Conservation (phyloP, 2,797 vertebrate species). For the Phrynocephalus forsythii region DNA sequence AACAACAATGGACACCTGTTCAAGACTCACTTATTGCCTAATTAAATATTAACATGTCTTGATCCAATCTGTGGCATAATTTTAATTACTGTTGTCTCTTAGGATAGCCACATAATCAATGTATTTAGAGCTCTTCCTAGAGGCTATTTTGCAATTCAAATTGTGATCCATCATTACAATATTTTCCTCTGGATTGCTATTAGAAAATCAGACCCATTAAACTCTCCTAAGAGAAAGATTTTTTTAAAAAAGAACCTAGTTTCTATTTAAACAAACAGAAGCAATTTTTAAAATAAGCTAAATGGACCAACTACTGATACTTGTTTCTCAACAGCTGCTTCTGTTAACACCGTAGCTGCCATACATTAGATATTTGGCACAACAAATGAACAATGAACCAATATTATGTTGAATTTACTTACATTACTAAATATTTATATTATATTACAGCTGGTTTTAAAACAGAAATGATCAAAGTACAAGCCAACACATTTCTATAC, state of each 20-base stretch:
- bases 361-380: constrained; percentile 27
- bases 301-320: constrained; percentile 7
- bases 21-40: constrained; percentile 62
- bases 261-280: constrained; percentile 47
- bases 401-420: constrained; percentile 39
- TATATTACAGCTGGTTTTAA: constrained; percentile 35
- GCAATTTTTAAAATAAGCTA: constrained; percentile 11
- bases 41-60: constrained; percentile 75
- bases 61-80: constrained; percentile 71
- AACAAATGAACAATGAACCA: too few relatives aligned
- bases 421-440: constrained; percentile 5
- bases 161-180: constrained; percentile 63
- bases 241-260: constrained; percentile 2
- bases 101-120: constrained; percentile 71
- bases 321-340: constrained; percentile 18
- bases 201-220: constrained; percentile 60
- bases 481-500: too few relatives aligned
- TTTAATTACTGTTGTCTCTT: constrained; percentile 74
- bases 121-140: constrained; percentile 66
- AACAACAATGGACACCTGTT: constrained; percentile 65
- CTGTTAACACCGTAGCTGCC: constrained; percentile 41
- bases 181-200: constrained; percentile 60
- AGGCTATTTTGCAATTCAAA: constrained; percentile 65
- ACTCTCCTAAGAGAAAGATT: constrained; percentile 36
- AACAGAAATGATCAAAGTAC: constrained; percentile 47